Percentiles rank a stretch among this genome's conserved stretches.
These are phyloP conservation scores for Teleiodes luculella DNA, from an alignment of 2,888 invertebrate genomes.

Conservation along the genomic window DNA sequence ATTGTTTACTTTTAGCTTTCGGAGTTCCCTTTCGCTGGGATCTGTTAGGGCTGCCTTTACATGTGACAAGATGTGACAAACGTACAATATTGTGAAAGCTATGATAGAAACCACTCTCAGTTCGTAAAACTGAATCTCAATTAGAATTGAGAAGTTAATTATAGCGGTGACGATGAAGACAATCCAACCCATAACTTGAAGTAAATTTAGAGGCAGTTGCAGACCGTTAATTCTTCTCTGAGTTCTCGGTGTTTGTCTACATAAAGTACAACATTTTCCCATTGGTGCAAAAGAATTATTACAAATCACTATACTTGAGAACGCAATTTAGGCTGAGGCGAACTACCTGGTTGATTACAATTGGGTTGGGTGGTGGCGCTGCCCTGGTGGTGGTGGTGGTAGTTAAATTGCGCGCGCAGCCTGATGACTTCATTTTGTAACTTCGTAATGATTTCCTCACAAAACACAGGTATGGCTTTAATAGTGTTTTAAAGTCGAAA, in stretches of 20 bases:
- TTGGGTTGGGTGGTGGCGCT: conserved; percentile 5
- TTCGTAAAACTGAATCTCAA: conserved; percentile 83
- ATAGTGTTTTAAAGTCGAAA: too few species aligned
- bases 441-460: conserved; percentile 1
- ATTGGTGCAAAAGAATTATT: conserved; percentile 47
- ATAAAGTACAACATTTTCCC: conserved; percentile 60
- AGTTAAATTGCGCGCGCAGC: conserved; percentile 10
- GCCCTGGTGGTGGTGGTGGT: neutral
- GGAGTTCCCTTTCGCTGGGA: conserved; percentile 90
- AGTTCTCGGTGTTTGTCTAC: conserved; percentile 50
- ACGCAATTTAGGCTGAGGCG: neutral
- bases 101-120: conserved; percentile 81
- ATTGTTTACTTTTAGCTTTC: conserved; percentile 79
- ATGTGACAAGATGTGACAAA: conserved; percentile 86
- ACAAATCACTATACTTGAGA: neutral
- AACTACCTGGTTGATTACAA: neutral
- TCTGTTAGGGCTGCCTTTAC: conserved; percentile 89
- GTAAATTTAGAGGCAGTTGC: conserved; percentile 90
- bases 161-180: conserved; percentile 82
- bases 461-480: too few species aligned
- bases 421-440: conserved; percentile 3
- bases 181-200: conserved; percentile 91
- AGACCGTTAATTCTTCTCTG: conserved; percentile 87
- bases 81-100: conserved; percentile 81
- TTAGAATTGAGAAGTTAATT: conserved; percentile 84